Base-by-base conservation (phyloP, 2,888 invertebrate genomes). In the Drosophila multiciliata region DNA sequence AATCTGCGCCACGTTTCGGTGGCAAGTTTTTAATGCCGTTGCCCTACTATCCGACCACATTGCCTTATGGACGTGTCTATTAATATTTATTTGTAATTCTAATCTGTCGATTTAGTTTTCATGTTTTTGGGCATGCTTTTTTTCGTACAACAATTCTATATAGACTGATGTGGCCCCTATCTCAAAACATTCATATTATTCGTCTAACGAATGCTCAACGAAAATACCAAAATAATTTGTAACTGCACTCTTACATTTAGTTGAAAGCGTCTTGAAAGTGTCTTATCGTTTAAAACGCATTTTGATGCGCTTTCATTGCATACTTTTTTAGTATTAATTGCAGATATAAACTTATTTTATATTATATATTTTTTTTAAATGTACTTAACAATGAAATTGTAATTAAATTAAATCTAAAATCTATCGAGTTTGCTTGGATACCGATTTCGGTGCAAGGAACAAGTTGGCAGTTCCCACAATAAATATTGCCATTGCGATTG, bases 41-140 rank as follows among this genome's bases (percentile, higher is more conserved):
- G 76, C 91, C 93, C n/a, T 93, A 93, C 63, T 90, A 92, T 82
- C 92, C 92, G 61, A 90, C 90, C 69, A 83, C 87, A n/a, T 70
- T 92, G 75, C 91, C 93, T 36, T 93, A 93, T 71, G 93, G 93
- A 9, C 85, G 93, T 45, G 93, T 93, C 36, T 93, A 93, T 78
- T 93, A 86, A 73, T n/a, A 36, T 48, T 42, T 48, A 9, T n/a
- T 12, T 12, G 2, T 17, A 53, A n/a, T 50, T 54, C 20, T 29
- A 65, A 57, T 48, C 59, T 29, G 36, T 61, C 64, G 50, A 55
- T 53, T 53, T 32, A 53, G 33, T 66, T 62, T 52, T 48, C 36
- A 36, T 38, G 29, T 40, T 53, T 57, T 69, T 68, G 73, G 65
- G 54, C 62, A 62, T 53, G 42, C 61, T 15, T 79, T 54, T 32